A percentile compares a stretch with the other conserved stretches of the same genome.
phyloP scores from a whole-genome alignment of 2,113 vertebrate genomes.

The Bambusicola thoracicus region DNA sequence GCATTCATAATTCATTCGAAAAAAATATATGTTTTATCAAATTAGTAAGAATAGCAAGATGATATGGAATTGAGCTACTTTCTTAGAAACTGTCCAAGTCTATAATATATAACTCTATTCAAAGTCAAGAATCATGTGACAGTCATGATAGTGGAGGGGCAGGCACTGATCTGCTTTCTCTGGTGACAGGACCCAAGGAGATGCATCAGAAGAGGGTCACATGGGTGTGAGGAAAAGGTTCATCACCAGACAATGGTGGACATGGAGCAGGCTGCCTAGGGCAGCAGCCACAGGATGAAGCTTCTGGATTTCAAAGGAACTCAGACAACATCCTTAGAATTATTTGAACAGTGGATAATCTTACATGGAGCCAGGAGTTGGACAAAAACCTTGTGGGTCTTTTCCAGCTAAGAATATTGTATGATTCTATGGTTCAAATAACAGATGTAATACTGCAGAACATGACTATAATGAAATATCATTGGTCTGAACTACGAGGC shows the following conservation, averaged over 20 bases:
- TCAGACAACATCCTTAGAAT: too few relatives aligned
- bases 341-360: not conserved
- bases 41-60: not conserved
- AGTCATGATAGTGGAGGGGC: not conserved
- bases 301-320: not conserved
- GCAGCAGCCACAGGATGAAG: not conserved
- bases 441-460: not conserved
- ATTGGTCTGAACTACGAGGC: not conserved
- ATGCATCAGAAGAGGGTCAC: not conserved
- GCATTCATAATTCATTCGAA: not conserved
- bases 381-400: not conserved
- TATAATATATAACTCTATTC: not conserved
- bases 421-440: not conserved
- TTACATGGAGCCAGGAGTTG: not conserved
- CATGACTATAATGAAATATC: not conserved
- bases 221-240: not conserved
- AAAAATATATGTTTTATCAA: not conserved
- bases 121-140: not conserved
- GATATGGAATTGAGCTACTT: not conserved
- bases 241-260: not conserved
- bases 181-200: not conserved
- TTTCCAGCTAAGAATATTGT: not conserved
- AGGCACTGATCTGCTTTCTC: not conserved
- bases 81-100: not conserved
- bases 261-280: not conserved